Conservation (phyloP, 2,113 vertebrate species). For the Macheiramphus alcinus region DNA sequence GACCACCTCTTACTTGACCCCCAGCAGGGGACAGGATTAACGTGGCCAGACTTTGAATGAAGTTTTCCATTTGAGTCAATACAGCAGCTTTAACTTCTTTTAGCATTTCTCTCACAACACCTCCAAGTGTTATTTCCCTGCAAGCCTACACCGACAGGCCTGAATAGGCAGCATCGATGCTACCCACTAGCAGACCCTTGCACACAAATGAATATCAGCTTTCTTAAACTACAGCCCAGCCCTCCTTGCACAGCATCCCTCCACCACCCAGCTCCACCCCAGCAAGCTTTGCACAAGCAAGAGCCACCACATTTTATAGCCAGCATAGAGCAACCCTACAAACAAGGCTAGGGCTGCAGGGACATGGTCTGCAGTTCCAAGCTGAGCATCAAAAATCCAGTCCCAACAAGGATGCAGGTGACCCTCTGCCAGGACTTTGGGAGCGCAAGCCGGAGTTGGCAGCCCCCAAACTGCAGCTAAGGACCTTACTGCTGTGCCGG, state of each 20-base stretch:
- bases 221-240: not conserved
- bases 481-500: not conserved
- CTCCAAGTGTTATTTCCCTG: not conserved
- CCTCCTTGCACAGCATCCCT: not conserved
- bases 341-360: fast-evolving
- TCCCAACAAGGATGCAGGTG: not conserved
- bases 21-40: not conserved
- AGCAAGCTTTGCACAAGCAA: not conserved
- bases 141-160: fast-evolving
- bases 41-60: not conserved
- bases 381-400: not conserved
- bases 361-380: fast-evolving
- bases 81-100: not conserved
- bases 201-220: not conserved
- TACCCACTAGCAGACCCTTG: not conserved
- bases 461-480: not conserved
- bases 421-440: not conserved
- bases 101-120: not conserved
- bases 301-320: not conserved
- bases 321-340: not conserved
- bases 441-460: not conserved
- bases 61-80: not conserved
- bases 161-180: not conserved
- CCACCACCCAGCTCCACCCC: not conserved
- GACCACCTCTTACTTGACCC: not conserved